phyloP scores from a whole-genome alignment of 2,888 invertebrate species.

The Campaea margaritaria region DNA sequence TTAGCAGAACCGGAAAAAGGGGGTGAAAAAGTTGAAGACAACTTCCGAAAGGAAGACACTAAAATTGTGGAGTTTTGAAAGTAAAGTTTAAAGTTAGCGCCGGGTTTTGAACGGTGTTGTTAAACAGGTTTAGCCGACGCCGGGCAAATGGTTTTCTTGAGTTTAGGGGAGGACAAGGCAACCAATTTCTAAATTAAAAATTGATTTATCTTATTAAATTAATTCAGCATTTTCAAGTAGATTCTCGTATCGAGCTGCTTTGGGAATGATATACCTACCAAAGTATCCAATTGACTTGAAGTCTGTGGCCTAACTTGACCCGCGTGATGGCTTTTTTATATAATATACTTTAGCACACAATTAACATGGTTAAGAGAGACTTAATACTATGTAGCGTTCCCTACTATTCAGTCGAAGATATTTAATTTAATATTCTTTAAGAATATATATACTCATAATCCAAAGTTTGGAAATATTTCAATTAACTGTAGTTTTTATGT shows the following conservation, averaged over 20 bases:
- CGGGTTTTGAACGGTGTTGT: slow-evolving; percentile 18
- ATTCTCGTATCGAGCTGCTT: neutral
- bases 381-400: too few relatives aligned
- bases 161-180: slow-evolving; percentile 2
- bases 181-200: neutral
- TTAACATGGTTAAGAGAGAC: too few relatives aligned
- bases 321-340: too few relatives aligned
- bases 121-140: slow-evolving; percentile 16
- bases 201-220: neutral
- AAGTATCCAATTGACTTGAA: too few relatives aligned
- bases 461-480: too few relatives aligned
- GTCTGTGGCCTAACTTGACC: too few relatives aligned
- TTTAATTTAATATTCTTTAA: too few relatives aligned
- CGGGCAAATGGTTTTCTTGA: slow-evolving; percentile 2
- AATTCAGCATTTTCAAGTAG: neutral
- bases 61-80: slow-evolving; percentile 52
- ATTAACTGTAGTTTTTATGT: too few relatives aligned
- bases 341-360: too few relatives aligned
- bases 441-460: too few relatives aligned
- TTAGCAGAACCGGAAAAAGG: slow-evolving; percentile 71
- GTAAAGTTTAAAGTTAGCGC: slow-evolving; percentile 48
- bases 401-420: too few relatives aligned
- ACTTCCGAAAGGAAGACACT: slow-evolving; percentile 55
- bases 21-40: slow-evolving; percentile 69
- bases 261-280: too few relatives aligned